Base-by-base conservation (phyloP, 2,888 invertebrate species). In the Operophtera brumata region DNA sequence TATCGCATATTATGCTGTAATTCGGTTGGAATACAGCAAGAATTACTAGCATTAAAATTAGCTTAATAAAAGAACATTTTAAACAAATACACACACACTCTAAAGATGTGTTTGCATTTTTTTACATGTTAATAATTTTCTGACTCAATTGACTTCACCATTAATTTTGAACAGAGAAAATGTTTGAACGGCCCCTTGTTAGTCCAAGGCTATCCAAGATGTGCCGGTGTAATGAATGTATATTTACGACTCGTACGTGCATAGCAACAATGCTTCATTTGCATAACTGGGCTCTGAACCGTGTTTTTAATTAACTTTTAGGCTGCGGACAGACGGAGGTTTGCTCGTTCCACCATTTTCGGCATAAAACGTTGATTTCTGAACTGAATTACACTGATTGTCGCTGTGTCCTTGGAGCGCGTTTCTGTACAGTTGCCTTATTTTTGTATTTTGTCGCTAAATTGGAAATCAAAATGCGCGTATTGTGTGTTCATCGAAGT, bases 241-340 rank as follows among this genome's bases (percentile, higher is more conserved):
- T 71, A 65, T 71, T 57, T 69, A 72, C 67, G 67, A 67, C 62
- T 67, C 61, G 52, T 68, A 63, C 68, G 71, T 70, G 79, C 84
- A 73, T 84, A 73, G 85, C 80, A 84, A 86, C 86, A 85, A 77
- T 77, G 74, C 63, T 60, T 70, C 65, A 78, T 83, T 84, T 82
- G 74, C 82, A 83, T 83, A 80, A 80, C 75, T 74, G 73, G 73
- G 72, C 71, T 68, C 66, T 62, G 65, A 68, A 66, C 63, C 68
- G 69, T 72, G 71, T 67, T 73, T 72, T 75, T 82, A 80, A 82
- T 83, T 81, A 78, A 78, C 71, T 78, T 73, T 80, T 72, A 73
- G 73, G 67, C 70, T 65, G 69, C 69, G 68, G 67, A 67, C 68
- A 59, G 64, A 59, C 54, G 52, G 64, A 54, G 66, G 57, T 61